A percentile compares a stretch with the other conserved stretches of the same genome.
These are phyloP conservation scores for Eupithecia abbreviata DNA, from an alignment of 2,888 invertebrate species.

Conservation along the genomic window DNA sequence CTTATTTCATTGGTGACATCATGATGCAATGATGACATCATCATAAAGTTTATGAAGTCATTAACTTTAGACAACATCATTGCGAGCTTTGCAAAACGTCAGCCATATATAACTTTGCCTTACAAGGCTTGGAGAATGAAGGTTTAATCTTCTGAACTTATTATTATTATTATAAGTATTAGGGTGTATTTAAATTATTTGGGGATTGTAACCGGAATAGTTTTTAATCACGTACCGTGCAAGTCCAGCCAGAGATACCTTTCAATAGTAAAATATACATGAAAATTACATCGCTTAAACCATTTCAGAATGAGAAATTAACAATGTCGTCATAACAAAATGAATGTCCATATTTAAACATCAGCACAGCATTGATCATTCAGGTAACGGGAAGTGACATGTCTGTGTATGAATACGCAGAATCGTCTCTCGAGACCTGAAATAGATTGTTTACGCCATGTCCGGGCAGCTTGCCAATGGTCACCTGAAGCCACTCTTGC, in stretches of 20 bases:
- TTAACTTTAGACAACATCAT: slow-evolving; percentile 17
- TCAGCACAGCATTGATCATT: slow-evolving; percentile 41
- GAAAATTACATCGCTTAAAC: neutral
- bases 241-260: neutral
- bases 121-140: neutral
- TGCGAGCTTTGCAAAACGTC: slow-evolving; percentile 15
- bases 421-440: slow-evolving; percentile 73
- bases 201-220: neutral
- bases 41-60: slow-evolving; percentile 13
- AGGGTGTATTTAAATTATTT: neutral
- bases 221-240: neutral
- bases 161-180: too few species aligned
- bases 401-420: slow-evolving; percentile 64
- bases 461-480: slow-evolving; percentile 75
- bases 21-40: slow-evolving; percentile 16
- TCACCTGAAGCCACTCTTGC: slow-evolving; percentile 72
- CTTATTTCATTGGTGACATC: slow-evolving; percentile 24
- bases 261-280: neutral
- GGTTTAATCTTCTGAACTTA: neutral
- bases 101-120: neutral
- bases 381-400: slow-evolving; percentile 52
- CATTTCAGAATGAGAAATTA: slow-evolving; percentile 17
- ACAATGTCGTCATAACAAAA: slow-evolving; percentile 20
- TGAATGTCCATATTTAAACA: slow-evolving; percentile 37
- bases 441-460: slow-evolving; percentile 82